Base-by-base conservation (phyloP, 2,113 vertebrate genomes). In the Edolisoma coerulescens region DNA sequence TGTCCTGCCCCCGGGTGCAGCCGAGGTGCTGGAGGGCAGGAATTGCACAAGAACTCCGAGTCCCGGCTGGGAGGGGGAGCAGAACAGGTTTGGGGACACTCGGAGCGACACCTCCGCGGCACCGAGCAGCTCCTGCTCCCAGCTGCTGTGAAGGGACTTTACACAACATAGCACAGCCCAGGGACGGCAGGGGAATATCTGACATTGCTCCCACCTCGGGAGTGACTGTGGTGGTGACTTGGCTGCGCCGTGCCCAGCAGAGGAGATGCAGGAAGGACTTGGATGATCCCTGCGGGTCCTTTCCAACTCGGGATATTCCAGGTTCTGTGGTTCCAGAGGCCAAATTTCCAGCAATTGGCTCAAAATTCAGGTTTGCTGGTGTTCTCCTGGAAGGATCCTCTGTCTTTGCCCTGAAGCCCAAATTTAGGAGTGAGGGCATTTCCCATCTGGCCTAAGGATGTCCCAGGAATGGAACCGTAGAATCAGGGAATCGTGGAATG, bases 91-190 rank as follows among this genome's bases (percentile, higher is more conserved):
- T 60, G 84, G 73, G 39, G 54, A 69, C 63, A 12, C 63, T 13
- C 1, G 2, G 24, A 37, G 84, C 0, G 19, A 9, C 83, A 20
- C n/a, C n/a, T 23, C 3, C 1, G 1, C 3, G 0, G 24, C 56
- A 7, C 9, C 1, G 17, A 44, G 61, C 83, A 35, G 61, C 6
- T 24, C 67, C 39, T 24, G 64, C 49, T 10, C 33, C 3, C 7
- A 11, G 0, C 41, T 19, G 68, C 69, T 28, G 26, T 0, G 27
- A 6, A 5, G 37, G 37, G 73, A 19, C 6, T 32, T 37, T n/a
- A n/a, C n/a, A n/a, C n/a, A n/a, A n/a, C n/a, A n/a, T n/a, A n/a
- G n/a, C 71, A 21, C 71, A 42, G 57, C 35, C 41, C 71, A 8
- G 83, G 42, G 35, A 1, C 20, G 42, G n/a, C 69, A 16, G 2